A percentile compares a stretch with the other conserved stretches of the same genome.
These are phyloP conservation scores for Xestia c-nigrum DNA, from an alignment of 2,888 invertebrate species.

Conservation along the genomic window DNA sequence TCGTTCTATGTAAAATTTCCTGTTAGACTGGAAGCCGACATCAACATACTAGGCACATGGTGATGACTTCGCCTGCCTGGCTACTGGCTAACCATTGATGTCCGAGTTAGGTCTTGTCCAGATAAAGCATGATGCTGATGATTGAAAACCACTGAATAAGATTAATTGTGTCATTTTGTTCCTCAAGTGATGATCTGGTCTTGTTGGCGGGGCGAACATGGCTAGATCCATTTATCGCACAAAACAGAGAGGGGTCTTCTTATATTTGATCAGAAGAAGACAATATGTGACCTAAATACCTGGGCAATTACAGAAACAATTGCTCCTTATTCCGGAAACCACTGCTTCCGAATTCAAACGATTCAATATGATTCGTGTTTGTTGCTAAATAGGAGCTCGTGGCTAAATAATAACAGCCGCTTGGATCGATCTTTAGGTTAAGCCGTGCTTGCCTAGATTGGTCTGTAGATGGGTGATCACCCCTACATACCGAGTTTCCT, in stretches of 20 bases:
- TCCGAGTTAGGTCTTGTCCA: not conserved
- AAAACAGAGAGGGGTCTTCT: not conserved
- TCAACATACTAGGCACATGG: not conserved
- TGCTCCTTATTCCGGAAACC: not conserved
- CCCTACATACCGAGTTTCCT: no score
- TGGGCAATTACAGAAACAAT: not conserved
- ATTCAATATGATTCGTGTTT: no score
- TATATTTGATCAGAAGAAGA: not conserved
- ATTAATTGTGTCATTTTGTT: no score
- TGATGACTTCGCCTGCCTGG: not conserved
- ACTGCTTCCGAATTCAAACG: not conserved
- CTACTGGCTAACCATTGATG: not conserved
- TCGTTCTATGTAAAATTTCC: not conserved
- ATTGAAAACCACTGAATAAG: no score
- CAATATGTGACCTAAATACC: not conserved
- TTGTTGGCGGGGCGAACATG: no score
- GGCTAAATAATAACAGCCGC: no score
- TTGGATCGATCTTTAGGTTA: no score
- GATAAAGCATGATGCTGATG: not conserved
- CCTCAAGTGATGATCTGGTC: no score
- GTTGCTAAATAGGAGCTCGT: no score
- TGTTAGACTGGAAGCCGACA: not conserved
- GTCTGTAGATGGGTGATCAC: no score
- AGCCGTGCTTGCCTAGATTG: no score
- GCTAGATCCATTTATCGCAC: no score